Percentiles rank a stretch among this genome's conserved stretches.
phyloP scores from a whole-genome alignment of 2,888 invertebrate genomes.

The Stegophylla sp. region DNA sequence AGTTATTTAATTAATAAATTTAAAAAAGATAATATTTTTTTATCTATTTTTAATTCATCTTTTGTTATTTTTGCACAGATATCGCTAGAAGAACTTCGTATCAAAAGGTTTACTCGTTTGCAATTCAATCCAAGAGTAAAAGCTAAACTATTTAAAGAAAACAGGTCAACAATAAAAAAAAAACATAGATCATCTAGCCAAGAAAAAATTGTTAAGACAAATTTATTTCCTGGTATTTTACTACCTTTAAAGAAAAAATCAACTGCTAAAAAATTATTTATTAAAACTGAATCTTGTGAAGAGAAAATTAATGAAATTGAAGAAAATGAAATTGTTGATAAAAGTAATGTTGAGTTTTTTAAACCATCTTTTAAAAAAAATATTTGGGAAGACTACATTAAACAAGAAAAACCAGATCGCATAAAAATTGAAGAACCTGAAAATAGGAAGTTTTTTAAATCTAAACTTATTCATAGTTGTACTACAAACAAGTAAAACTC shows the following conservation, averaged over 20 bases:
- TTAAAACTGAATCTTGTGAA: constrained; percentile 24
- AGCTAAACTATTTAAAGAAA: constrained; percentile 49
- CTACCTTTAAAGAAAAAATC: constrained; percentile 46
- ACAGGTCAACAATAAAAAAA: constrained; percentile 38
- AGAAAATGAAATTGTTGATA: background rate
- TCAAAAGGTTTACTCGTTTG: constrained; percentile 43
- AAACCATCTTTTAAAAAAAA: constrained; percentile 34
- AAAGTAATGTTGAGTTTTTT: background rate
- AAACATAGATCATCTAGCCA: constrained; percentile 41
- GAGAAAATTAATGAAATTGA: background rate
- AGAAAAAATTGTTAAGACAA: constrained; percentile 11
- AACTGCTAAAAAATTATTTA: constrained; percentile 17
- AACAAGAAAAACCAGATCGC: constrained; percentile 39
- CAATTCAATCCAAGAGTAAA: constrained; percentile 44
- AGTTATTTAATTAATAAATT: too few species aligned
- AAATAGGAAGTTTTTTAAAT: constrained; percentile 54
- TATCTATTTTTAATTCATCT: background rate
- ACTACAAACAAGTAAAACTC: background rate
- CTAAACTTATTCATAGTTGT: constrained; percentile 28
- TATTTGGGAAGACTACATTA: constrained; percentile 31
- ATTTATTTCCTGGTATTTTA: constrained; percentile 42
- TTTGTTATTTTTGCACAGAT: constrained; percentile 22
- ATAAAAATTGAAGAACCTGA: constrained; percentile 35
- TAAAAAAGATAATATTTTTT: too few species aligned
- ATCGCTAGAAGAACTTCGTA: constrained; percentile 47